phyloP scores from a whole-genome alignment of 1,140 invertebrate species.

The Acyrthosiphon pisum region DNA sequence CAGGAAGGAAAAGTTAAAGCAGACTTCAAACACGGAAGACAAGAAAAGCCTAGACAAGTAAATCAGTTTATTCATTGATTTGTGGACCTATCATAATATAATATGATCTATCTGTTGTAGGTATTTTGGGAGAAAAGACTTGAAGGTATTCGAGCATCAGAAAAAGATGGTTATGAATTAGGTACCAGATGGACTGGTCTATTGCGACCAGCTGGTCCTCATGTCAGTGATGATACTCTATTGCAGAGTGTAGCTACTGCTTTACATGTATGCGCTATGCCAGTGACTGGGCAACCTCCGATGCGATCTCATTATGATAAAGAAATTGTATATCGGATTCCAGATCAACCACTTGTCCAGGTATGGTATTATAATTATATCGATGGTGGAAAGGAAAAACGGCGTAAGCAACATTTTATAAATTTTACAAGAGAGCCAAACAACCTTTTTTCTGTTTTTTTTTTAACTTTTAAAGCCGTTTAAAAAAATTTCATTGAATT shows the following conservation, averaged over 20 bases:
- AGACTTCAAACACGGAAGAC: constrained; percentile 86
- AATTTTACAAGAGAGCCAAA: too few species aligned
- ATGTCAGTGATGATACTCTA: constrained; percentile 87
- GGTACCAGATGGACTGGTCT: constrained; percentile 84
- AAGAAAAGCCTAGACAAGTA: constrained; percentile 94
- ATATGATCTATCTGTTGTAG: constrained; percentile 60
- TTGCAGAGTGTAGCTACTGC: constrained; percentile 90
- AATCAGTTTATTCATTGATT: constrained; percentile 39
- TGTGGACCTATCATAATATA: not conserved
- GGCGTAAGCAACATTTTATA: too few species aligned
- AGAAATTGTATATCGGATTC: constrained; percentile 94
- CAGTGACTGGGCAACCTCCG: constrained; percentile 89
- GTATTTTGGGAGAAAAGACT: constrained; percentile 97
- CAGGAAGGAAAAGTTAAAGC: constrained; percentile 87
- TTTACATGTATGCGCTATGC: constrained; percentile 79
- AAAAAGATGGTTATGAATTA: constrained; percentile 82
- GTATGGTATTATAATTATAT: constrained; percentile 65
- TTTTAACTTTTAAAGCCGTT: too few species aligned
- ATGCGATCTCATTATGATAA: constrained; percentile 84
- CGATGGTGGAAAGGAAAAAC: too few species aligned
- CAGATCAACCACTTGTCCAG: constrained; percentile 93
- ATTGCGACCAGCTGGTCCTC: constrained; percentile 90
- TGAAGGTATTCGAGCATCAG: constrained; percentile 86
- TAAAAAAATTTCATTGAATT: too few species aligned
- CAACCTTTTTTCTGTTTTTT: too few species aligned